Evolutionary conservation across 2,797 vertebrate genomes (phyloP), one percentile per base, ranked within the genome.

Genomic region (Pteronotus mesoamericanus): DNA sequence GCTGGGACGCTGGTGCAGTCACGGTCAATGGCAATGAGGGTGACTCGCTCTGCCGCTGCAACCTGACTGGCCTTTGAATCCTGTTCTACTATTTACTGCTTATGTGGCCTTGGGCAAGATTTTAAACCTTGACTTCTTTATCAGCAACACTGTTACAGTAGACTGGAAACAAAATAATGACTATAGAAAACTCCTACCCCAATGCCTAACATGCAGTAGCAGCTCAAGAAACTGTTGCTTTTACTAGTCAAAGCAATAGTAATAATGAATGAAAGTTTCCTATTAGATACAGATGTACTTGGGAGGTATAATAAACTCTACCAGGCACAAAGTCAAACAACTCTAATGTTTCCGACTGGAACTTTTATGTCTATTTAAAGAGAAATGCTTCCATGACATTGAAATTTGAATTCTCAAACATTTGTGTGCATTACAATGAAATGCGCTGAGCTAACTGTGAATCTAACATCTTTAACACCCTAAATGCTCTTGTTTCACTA

Each of bases 401-500:
- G 75, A 93, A 91, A 91, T 92, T 48, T 42, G 34, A 48, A 85
- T 82, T 86, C 87, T 55, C 94, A 80, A 89, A 95, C 44, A 86
- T 68, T 16, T 29, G 55, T 57, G 44, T 57, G 24, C 18, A 78
- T 44, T 53, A 26, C 29, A 86, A 86, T 87, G 69, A 92, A 91
- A 94, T n/a, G 34, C 14, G 66, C 92, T 61, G 59, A 89, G 46
- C 57, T 64, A 91, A 78, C 55, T 72, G 15, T 83, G 79, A 96
- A 91, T 68, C 6, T 86, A 57, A 88, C 26, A 42, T 86, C 64
- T 86, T 96, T 29, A 88, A 95, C 51, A 79, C 46, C 15, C 22
- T 86, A 94, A 74, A 80, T 9, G 37, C 32, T 80, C 91, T 6
- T 68, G 16, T 77, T 93, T 72, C 16, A 74, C 9, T 95, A 94